A percentile compares a stretch with the other conserved stretches of the same genome.
Evolutionary conservation across 2,888 invertebrate genomes (phyloP).

Genomic region (Andricus curvator): DNA sequence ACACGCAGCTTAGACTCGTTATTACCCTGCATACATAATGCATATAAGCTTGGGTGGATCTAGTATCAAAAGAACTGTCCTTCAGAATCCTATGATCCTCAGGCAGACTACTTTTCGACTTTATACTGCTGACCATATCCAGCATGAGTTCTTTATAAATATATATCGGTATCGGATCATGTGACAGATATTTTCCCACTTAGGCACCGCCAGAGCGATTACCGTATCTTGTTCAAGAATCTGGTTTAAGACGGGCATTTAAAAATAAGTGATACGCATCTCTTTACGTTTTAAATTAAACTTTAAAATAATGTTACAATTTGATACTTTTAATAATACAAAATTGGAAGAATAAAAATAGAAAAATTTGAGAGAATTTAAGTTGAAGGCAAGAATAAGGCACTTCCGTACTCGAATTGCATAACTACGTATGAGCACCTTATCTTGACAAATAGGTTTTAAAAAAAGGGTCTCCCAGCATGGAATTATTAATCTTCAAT

Average conservation of each 20-base stretch:
- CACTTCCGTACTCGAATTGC: conserved; percentile 25
- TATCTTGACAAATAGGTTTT: conserved; percentile 29
- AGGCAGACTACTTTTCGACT: not conserved
- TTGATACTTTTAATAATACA: not conserved
- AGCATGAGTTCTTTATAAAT: not conserved
- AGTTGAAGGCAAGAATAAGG: conserved; percentile 3
- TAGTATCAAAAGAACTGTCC: not conserved
- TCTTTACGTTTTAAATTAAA: not conserved
- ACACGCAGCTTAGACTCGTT: conserved; percentile 49
- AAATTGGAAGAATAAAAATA: not conserved
- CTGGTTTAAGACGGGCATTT: not conserved
- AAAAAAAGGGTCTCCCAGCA: conserved; percentile 21
- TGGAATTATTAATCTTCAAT: conserved; percentile 41
- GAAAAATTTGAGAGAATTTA: not conserved
- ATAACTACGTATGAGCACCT: conserved; percentile 36
- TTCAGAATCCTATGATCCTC: not conserved
- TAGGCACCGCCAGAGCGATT: conserved; percentile 52
- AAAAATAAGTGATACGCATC: not conserved
- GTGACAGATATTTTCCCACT: conserved; percentile 48
- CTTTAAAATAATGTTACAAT: not conserved
- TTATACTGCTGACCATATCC: not conserved
- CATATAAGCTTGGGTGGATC: not conserved
- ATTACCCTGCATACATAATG: conserved; percentile 34
- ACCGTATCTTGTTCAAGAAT: conserved; percentile 8
- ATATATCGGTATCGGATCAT: conserved; percentile 31